phyloP scores from a whole-genome alignment of 2,888 invertebrate species.

The Branchellion lobata region DNA sequence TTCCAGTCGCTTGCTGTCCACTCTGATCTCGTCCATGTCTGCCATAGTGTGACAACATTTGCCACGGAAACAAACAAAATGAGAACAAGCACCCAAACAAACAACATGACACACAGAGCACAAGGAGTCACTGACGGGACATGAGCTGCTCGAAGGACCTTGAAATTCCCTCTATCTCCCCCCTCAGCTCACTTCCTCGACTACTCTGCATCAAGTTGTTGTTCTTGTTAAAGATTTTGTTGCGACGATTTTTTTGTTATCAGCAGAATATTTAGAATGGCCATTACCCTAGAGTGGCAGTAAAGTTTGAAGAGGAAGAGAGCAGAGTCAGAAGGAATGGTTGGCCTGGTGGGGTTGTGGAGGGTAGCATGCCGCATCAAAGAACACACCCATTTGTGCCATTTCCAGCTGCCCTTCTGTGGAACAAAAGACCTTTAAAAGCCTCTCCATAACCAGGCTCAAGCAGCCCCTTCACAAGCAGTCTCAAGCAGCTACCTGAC shows the following conservation, averaged over 20 bases:
- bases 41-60: too few relatives aligned
- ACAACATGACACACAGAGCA: too few relatives aligned
- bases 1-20: slow-evolving; percentile 74
- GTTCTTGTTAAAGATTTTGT: too few relatives aligned
- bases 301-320: slow-evolving; percentile 4
- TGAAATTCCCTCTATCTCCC: slow-evolving; percentile 49
- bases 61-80: too few relatives aligned
- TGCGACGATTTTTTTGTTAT: too few relatives aligned
- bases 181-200: slow-evolving; percentile 43
- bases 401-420: neutral
- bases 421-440: too few relatives aligned
- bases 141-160: slow-evolving; percentile 70
- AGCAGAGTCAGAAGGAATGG: neutral
- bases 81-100: too few relatives aligned
- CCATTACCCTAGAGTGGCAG: neutral
- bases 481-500: neutral
- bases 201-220: too few relatives aligned
- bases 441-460: too few relatives aligned
- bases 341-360: neutral
- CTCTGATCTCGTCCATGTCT: slow-evolving; percentile 81
- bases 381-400: neutral
- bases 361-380: neutral
- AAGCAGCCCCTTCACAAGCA: too few relatives aligned
- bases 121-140: slow-evolving; percentile 84
- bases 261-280: too few relatives aligned